These are phyloP conservation scores for Oegoconia quadripuncta DNA, from an alignment of 2,888 invertebrate species.

Conservation along the genomic window DNA sequence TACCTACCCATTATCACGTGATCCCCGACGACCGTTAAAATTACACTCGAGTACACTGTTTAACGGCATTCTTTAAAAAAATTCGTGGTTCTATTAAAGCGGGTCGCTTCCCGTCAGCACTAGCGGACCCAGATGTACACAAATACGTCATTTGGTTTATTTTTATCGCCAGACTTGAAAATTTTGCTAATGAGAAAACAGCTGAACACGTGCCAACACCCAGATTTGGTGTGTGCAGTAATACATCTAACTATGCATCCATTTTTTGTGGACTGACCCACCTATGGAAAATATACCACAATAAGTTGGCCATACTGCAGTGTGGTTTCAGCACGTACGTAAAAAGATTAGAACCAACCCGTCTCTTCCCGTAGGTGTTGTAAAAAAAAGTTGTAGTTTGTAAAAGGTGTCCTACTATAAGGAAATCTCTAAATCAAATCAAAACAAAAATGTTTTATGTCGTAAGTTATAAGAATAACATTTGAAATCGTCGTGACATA, in stretches of 20 bases:
- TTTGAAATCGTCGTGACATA: too few species aligned
- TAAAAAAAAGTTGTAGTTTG: too few species aligned
- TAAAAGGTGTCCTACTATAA: too few species aligned
- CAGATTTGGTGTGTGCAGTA: neutral
- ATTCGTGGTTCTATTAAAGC: neutral
- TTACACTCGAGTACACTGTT: neutral
- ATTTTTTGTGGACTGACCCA: too few species aligned
- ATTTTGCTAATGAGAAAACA: constrained; percentile 3
- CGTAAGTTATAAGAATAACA: too few species aligned
- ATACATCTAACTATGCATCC: neutral
- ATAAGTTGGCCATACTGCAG: too few species aligned
- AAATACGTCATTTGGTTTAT: constrained; percentile 10
- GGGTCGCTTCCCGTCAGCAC: neutral
- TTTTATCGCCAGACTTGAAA: neutral
- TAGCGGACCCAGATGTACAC: constrained; percentile 18
- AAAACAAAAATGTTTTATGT: too few species aligned
- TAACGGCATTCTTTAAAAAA: neutral
- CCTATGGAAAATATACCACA: too few species aligned
- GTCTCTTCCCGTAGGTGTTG: too few species aligned
- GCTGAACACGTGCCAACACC: constrained; percentile 2
- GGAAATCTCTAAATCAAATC: too few species aligned
- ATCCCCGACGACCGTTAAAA: neutral
- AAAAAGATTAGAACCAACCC: too few species aligned
- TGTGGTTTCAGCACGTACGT: too few species aligned
- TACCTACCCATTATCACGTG: constrained; percentile 2